A percentile compares a stretch with the other conserved stretches of the same genome.
Conservation (phyloP, 2,797 vertebrate species). For the Manis crassicaudata region DNA sequence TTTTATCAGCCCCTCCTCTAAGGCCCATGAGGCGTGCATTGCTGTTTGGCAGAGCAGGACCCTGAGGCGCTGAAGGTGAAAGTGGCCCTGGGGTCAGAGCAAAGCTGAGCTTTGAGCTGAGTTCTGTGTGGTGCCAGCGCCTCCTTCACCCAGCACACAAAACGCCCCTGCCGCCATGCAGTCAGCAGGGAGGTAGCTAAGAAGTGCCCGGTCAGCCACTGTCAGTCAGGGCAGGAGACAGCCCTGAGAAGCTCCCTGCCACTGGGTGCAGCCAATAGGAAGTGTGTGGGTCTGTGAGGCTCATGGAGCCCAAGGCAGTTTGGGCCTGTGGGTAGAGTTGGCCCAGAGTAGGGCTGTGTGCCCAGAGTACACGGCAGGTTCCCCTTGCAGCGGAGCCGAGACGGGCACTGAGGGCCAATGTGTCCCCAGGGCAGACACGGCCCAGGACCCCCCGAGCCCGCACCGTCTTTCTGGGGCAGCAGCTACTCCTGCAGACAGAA, state of each 20-base stretch:
- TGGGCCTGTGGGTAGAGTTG: neutral
- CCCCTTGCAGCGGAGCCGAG: neutral
- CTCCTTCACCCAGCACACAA: fast-evolving
- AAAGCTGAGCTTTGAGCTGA: neutral
- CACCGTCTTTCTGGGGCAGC: fast-evolving
- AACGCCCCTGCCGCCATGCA: fast-evolving
- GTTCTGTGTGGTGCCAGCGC: neutral
- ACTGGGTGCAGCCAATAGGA: neutral
- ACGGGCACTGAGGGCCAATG: fast-evolving
- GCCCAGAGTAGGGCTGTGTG: fast-evolving
- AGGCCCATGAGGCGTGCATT: fast-evolving
- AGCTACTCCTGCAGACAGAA: neutral
- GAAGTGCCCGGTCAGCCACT: fast-evolving
- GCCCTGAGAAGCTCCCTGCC: fast-evolving
- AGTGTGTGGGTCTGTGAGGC: fast-evolving
- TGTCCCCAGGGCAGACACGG: neutral
- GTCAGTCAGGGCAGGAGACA: too few relatives aligned
- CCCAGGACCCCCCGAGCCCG: fast-evolving
- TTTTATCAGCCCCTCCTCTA: fast-evolving
- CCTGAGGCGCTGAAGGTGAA: neutral
- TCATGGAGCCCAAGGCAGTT: fast-evolving
- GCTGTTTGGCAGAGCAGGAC: neutral
- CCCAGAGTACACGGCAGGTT: neutral
- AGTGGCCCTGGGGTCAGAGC: neutral
- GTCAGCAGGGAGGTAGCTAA: neutral